These are phyloP conservation scores for Drosophila monieri DNA, from an alignment of 2,888 invertebrate species.

Conservation along the genomic window DNA sequence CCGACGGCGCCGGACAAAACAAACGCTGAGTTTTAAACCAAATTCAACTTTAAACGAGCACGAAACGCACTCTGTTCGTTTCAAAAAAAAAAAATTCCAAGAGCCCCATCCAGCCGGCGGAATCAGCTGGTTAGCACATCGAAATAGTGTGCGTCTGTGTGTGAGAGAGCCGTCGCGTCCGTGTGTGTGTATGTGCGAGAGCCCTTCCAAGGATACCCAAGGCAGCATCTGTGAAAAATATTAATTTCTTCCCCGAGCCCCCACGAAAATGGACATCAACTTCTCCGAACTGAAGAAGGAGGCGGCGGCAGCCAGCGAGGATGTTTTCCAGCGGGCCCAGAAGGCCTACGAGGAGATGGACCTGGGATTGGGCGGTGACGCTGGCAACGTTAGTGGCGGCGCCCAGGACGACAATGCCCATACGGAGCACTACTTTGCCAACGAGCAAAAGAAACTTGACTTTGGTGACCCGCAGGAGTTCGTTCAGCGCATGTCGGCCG, in stretches of 20 bases:
- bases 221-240: conserved; percentile 26
- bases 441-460: conserved; percentile 80
- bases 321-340: conserved; percentile 61
- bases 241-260: conserved; percentile 1
- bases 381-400: conserved; percentile 56
- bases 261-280: conserved; percentile 79
- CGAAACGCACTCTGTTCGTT: conserved; percentile 1
- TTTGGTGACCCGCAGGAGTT: conserved; percentile 79
- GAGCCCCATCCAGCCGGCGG: conserved; percentile 13
- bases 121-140: conserved; percentile 33
- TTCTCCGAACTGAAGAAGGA: conserved; percentile 81
- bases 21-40: conserved; percentile 27
- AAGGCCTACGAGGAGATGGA: conserved; percentile 59
- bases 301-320: conserved; percentile 75
- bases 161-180: conserved; percentile 17
- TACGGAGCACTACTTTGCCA: conserved; percentile 80
- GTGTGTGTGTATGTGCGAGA: conserved; percentile 29
- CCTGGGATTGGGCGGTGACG: conserved; percentile 10
- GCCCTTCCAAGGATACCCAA: conserved; percentile 59
- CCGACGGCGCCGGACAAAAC: conserved; percentile 15
- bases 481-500: conserved; percentile 80
- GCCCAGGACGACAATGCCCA: conserved; percentile 81
- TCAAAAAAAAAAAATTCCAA: neutral
- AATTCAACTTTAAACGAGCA: conserved; percentile 50
- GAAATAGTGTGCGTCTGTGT: conserved; percentile 13